Conservation (phyloP, 2,113 vertebrate species). For the Bothrops jararaca region DNA sequence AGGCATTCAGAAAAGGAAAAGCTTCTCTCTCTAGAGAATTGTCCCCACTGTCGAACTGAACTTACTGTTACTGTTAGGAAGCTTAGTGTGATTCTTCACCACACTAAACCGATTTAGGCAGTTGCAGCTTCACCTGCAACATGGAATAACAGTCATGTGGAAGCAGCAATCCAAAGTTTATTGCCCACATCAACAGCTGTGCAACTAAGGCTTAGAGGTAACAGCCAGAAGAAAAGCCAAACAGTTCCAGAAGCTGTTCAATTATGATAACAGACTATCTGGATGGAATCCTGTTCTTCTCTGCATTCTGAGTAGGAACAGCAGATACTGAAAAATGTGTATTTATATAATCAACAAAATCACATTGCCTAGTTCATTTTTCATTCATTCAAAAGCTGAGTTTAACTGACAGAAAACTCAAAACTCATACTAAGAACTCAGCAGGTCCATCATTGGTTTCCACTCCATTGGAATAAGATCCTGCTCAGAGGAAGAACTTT, state of each 20-base stretch:
- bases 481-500: not conserved
- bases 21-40: not conserved
- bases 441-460: not conserved
- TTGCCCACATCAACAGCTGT: not conserved
- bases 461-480: not conserved
- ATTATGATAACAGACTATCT: not conserved
- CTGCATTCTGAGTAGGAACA: not conserved
- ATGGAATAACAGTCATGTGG: not conserved
- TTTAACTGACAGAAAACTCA: not conserved
- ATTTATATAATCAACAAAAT: not conserved
- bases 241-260: slow-evolving; percentile 1
- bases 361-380: not conserved
- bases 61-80: not conserved
- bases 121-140: not conserved
- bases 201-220: not conserved
- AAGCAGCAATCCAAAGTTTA: not conserved
- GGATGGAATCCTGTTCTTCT: not conserved
- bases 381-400: not conserved
- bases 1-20: not conserved
- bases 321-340: not conserved
- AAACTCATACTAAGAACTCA: not conserved
- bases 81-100: not conserved
- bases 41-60: not conserved
- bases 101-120: not conserved
- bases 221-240: not conserved